Conservation (phyloP, 2,113 vertebrate species). For the Plectropomus leopardus region DNA sequence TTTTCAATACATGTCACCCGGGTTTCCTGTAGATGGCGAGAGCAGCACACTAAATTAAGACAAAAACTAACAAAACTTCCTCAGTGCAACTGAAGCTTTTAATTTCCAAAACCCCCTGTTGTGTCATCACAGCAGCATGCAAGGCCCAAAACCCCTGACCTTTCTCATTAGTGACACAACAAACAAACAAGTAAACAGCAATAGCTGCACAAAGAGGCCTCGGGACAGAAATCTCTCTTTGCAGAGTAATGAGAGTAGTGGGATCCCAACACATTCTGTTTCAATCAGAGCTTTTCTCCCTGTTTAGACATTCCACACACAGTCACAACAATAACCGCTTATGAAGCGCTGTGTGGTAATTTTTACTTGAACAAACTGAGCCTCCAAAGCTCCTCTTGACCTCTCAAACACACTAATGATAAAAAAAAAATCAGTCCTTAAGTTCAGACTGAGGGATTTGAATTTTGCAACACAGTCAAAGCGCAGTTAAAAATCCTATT, state of each 20-base stretch:
- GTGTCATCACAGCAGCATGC: background rate
- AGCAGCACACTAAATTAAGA: background rate
- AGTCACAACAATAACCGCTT: constrained; percentile 54
- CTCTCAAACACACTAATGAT: constrained; percentile 16
- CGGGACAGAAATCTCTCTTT: constrained; percentile 1
- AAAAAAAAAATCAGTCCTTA: background rate
- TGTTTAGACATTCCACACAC: background rate
- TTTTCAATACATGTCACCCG: constrained; percentile 1
- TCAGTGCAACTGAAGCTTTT: constrained; percentile 37
- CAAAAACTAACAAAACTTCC: background rate
- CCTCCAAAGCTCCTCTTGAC: constrained; percentile 25
- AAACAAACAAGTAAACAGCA: constrained; percentile 27
- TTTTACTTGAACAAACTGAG: constrained; percentile 21
- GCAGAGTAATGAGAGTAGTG: too few species aligned
- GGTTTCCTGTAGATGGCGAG: constrained; percentile 25
- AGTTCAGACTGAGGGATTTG: too few species aligned
- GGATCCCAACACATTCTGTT: too few species aligned
- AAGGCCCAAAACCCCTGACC: constrained; percentile 1
- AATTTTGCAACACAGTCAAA: constrained; percentile 4
- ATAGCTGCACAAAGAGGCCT: constrained; percentile 7
- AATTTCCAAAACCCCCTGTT: background rate
- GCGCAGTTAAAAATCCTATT: too few species aligned
- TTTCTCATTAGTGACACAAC: constrained; percentile 33
- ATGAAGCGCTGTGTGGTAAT: background rate
- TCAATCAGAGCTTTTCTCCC: background rate